Conservation (phyloP, 2,113 vertebrate genomes). For the Phrynocephalus versicolor region DNA sequence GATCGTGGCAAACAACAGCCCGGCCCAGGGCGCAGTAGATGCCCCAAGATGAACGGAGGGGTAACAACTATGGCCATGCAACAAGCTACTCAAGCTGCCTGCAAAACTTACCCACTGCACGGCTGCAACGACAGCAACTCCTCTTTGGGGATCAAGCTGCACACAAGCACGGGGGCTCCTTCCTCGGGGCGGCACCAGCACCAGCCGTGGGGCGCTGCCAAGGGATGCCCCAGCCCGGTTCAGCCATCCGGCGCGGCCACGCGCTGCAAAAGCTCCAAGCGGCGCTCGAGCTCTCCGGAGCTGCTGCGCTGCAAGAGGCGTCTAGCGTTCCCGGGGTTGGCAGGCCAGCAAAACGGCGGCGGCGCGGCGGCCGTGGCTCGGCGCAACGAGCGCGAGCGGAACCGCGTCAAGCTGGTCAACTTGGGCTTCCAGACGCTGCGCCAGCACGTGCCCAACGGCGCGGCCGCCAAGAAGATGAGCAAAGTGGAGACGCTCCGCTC, state of each 20-base stretch:
- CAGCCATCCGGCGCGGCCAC: slow-evolving; percentile 54
- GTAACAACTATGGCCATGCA: slow-evolving; percentile 22
- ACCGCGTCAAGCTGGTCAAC: slow-evolving; percentile 95
- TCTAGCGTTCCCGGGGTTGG: slow-evolving; percentile 80
- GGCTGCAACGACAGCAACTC: slow-evolving; percentile 63
- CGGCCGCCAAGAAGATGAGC: slow-evolving; percentile 96
- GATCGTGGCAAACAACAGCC: background rate
- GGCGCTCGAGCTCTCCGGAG: slow-evolving; percentile 85
- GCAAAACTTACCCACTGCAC: slow-evolving; percentile 83
- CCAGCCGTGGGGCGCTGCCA: background rate
- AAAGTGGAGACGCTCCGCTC: slow-evolving; percentile 96
- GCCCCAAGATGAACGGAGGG: slow-evolving; percentile 15
- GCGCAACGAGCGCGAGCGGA: slow-evolving; percentile 92
- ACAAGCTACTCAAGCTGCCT: slow-evolving; percentile 34
- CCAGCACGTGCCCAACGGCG: slow-evolving; percentile 93
- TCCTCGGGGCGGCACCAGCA: background rate
- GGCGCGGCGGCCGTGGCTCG: slow-evolving; percentile 88
- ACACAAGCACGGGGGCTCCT: rapidly evolving
- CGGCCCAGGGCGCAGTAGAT: slow-evolving; percentile 18
- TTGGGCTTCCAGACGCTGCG: slow-evolving; percentile 95
- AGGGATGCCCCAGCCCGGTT: slow-evolving; percentile 1
- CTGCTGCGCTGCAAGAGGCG: slow-evolving; percentile 89
- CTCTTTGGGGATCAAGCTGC: slow-evolving; percentile 25
- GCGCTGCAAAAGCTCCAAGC: slow-evolving; percentile 74
- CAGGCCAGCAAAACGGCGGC: slow-evolving; percentile 61